Base-by-base conservation (phyloP, 92 coral and sea anemone genomes). In the Palythoa grandis region DNA sequence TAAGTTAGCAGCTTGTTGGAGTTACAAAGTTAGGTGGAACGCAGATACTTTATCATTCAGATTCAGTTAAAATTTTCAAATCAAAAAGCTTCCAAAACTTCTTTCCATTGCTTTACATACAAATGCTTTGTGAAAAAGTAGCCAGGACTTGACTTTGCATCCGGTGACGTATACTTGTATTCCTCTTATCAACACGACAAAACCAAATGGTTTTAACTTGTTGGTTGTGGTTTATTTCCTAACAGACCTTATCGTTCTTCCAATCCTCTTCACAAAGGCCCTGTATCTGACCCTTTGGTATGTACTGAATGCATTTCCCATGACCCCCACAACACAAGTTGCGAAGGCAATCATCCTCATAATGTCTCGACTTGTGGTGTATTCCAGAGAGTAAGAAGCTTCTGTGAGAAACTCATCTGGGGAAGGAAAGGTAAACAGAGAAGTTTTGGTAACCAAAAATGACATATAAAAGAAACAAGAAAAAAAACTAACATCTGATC, bases 301-400 rank as follows among this genome's bases (percentile, higher is more conserved):
- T 19, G 96, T 90, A 11, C 83, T 74, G 78, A 97, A 97, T 38
- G 99, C 95, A 11, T 78, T 77, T 11, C 99, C 99, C 97, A 97
- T 91, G 50, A 95, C 88, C 22, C 91, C 79, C 66, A 97, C 95
- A 5, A 91, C 83, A 73, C 99, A 97, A 1, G 98, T 92, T 9
- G 97, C 92, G 86, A 97, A 97, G 7, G 99, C 98, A 58, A 97
- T 72, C 94, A 97, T 94, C 71, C 91, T 92, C 97, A 97, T 95
- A 83, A 93, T 86, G 75, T 95, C 98, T 14, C 90, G 94, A 75
- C 98, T 93, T 65, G 95, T 80, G 2, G 93, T 93, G 86, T 83
- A 89, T 38, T 93, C 93, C 25, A 93, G 86, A 54, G 87, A 79
- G 79, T 91, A 93, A 22, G 86, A 84, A 10, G 91, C 79, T 76